Percentiles rank a stretch among this genome's conserved stretches.
Evolutionary conservation across 1,140 invertebrate species (phyloP).

Genomic region (Arctopsyche grandis): DNA sequence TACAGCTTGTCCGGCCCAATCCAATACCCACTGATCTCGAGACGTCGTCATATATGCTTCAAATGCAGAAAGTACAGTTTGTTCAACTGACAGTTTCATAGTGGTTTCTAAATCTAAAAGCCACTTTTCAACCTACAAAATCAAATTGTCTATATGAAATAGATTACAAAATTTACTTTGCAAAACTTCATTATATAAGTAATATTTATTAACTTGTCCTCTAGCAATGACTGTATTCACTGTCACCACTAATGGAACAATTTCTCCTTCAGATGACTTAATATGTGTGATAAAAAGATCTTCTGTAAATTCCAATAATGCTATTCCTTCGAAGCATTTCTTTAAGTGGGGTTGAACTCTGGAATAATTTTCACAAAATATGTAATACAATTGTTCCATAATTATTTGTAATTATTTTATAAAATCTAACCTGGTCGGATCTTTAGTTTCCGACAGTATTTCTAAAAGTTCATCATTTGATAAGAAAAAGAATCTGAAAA

Average conservation of each 20-base stretch:
- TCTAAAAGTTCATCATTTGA: slow-evolving; percentile 97
- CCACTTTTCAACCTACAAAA: slow-evolving; percentile 88
- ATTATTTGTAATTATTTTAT: too few species aligned
- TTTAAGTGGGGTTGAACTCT: slow-evolving; percentile 98
- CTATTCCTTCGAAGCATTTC: slow-evolving; percentile 96
- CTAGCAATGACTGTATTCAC: slow-evolving; percentile 90
- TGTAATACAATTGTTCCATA: neutral
- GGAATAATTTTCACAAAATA: slow-evolving; percentile 43
- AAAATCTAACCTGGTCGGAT: slow-evolving; percentile 81
- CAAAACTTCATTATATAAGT: neutral
- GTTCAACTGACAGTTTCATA: slow-evolving; percentile 91
- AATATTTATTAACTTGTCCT: slow-evolving; percentile 74
- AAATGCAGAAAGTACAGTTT: slow-evolving; percentile 71
- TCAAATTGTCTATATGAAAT: neutral
- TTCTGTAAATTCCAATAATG: slow-evolving; percentile 85
- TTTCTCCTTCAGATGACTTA: slow-evolving; percentile 89
- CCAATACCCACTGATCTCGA: slow-evolving; percentile 83
- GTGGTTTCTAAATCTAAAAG: slow-evolving; percentile 87
- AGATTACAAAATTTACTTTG: slow-evolving; percentile 12
- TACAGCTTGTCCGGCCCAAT: slow-evolving; percentile 90
- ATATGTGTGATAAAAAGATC: slow-evolving; percentile 89
- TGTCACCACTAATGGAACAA: slow-evolving; percentile 78
- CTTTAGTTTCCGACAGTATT: slow-evolving; percentile 96
- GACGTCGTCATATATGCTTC: slow-evolving; percentile 74
- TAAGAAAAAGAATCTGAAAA: slow-evolving; percentile 90